phyloP scores from a whole-genome alignment of 1,140 invertebrate species.

The Anoplolepis gracilipes region DNA sequence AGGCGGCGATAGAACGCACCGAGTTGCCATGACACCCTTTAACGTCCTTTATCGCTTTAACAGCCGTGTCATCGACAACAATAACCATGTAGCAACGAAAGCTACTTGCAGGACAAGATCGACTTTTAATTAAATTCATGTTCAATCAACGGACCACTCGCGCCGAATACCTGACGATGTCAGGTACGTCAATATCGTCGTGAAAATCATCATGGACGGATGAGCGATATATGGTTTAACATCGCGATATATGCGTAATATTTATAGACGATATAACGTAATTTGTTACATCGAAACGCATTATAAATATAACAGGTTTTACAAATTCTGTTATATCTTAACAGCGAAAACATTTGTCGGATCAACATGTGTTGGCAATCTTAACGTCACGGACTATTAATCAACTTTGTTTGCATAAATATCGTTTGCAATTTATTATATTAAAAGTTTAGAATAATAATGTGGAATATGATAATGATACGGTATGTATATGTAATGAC shows the following conservation, averaged over 20 bases:
- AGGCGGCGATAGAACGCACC: conserved; percentile 40
- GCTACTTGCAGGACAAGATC: neutral
- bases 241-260: neutral
- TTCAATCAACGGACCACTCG: conserved; percentile 29
- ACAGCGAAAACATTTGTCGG: neutral
- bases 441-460: conserved; percentile 9
- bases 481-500: neutral
- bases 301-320: neutral
- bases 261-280: neutral
- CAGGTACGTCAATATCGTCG: neutral
- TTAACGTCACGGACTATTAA: conserved; percentile 10
- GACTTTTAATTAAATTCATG: conserved; percentile 65
- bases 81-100: neutral
- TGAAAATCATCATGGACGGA: neutral
- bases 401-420: conserved; percentile 18
- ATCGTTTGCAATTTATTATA: neutral
- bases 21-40: conserved; percentile 37
- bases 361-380: neutral
- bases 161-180: neutral
- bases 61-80: neutral
- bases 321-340: conserved; percentile 6
- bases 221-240: neutral
- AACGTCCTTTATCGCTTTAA: neutral
- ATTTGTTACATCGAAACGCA: neutral
- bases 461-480: neutral